A percentile compares a stretch with the other conserved stretches of the same genome.
Evolutionary conservation across 2,888 invertebrate genomes (phyloP).

Genomic region (Pardosa pseudoannulata): DNA sequence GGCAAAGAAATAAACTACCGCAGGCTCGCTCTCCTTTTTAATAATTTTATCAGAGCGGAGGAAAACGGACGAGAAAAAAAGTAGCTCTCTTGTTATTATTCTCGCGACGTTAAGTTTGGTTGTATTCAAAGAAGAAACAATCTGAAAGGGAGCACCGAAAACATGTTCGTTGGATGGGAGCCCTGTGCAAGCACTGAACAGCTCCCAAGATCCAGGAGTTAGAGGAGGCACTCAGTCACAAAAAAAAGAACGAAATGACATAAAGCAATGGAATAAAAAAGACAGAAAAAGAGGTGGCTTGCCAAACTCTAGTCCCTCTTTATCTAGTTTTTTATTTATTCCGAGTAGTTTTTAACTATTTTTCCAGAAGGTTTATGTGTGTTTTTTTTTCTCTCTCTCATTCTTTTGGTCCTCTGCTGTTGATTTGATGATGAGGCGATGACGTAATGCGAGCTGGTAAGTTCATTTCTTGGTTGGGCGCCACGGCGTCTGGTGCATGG

Average conservation of each 20-base stretch:
- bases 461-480: conserved; percentile 15
- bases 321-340: conserved; percentile 5
- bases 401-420: background rate
- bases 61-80: no score
- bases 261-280: background rate
- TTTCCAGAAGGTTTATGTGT: background rate
- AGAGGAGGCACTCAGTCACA: no score
- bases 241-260: background rate
- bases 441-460: background rate
- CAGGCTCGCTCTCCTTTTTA: no score
- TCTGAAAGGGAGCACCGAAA: background rate
- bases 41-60: no score
- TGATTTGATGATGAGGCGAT: background rate
- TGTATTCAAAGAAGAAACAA: no score
- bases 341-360: conserved; percentile 11
- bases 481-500: background rate
- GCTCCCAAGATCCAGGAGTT: background rate
- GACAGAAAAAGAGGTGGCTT: background rate
- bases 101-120: no score
- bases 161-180: background rate
- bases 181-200: conserved; percentile 16
- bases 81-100: no score
- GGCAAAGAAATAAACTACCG: no score
- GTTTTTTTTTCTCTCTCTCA: no score
- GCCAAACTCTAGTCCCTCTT: background rate